phyloP scores from a whole-genome alignment of 1,140 invertebrate species.

The Hypothenemus hampei region DNA sequence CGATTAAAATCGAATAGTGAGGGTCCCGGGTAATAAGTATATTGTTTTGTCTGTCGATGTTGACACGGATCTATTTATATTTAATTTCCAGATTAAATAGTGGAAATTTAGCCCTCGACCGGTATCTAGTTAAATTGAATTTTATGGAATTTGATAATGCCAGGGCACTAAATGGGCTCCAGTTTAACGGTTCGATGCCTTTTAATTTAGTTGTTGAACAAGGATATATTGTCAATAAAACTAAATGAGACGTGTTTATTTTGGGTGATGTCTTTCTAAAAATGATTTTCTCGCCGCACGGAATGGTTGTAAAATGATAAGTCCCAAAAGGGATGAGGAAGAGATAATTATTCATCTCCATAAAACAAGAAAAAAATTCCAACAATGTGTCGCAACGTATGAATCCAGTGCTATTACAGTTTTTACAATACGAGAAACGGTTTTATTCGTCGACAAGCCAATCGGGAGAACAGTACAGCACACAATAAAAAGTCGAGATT shows the following conservation, averaged over 20 bases:
- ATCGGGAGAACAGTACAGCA: no score
- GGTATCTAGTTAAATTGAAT: neutral
- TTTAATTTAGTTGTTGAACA: no score
- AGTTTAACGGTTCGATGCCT: no score
- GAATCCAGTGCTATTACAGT: slow-evolving; percentile 5
- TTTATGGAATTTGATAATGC: no score
- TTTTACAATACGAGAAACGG: slow-evolving; percentile 3
- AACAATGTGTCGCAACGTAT: slow-evolving; percentile 1
- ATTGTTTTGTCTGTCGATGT: neutral
- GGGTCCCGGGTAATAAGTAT: neutral
- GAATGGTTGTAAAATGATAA: no score
- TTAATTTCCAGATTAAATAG: slow-evolving; percentile 1
- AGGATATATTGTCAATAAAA: no score
- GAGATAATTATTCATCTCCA: neutral
- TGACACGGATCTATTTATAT: neutral
- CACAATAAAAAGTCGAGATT: neutral
- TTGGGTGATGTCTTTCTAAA: no score
- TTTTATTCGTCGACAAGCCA: neutral
- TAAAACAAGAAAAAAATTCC: neutral
- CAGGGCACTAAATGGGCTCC: no score
- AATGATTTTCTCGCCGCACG: no score
- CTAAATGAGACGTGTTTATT: no score
- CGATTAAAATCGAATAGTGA: neutral
- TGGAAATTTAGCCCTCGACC: no score
- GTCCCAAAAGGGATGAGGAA: neutral